Evolutionary conservation across 2,113 vertebrate species (phyloP).

Genomic region (Leptobrachium ailaonicum): DNA sequence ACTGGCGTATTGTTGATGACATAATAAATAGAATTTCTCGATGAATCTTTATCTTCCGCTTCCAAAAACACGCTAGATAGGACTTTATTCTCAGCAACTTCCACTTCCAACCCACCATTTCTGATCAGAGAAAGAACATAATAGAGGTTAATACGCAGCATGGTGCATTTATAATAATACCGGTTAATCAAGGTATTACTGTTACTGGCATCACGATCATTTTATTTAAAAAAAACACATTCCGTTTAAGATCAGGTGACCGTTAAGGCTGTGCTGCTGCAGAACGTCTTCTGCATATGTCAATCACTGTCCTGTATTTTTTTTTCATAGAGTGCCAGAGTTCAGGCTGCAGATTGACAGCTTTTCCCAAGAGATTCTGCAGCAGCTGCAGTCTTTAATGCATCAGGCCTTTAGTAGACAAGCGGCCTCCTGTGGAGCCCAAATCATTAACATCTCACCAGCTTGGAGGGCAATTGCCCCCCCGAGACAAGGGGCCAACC

Average conservation of each 20-base stretch:
- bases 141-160: neutral
- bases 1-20: slow-evolving; percentile 56
- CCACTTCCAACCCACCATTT: slow-evolving; percentile 63
- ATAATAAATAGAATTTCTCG: slow-evolving; percentile 51
- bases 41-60: slow-evolving; percentile 62
- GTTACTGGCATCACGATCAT: neutral
- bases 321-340: neutral
- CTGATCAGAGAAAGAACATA: slow-evolving; percentile 42
- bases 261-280: slow-evolving; percentile 11
- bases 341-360: slow-evolving; percentile 14
- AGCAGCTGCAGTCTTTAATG: slow-evolving; percentile 24
- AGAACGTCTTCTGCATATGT: slow-evolving; percentile 19
- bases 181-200: neutral
- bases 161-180: neutral
- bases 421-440: slow-evolving; percentile 36
- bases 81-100: slow-evolving; percentile 60
- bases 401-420: slow-evolving; percentile 36
- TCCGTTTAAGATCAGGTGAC: neutral
- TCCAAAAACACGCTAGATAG: slow-evolving; percentile 69
- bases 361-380: neutral
- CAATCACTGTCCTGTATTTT: neutral
- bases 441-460: slow-evolving; percentile 40
- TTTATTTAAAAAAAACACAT: no score
- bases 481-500: neutral
- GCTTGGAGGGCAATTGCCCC: slow-evolving; percentile 29